A percentile compares a stretch with the other conserved stretches of the same genome.
These are phyloP conservation scores for Sebastes ruberrimus DNA, from an alignment of 2,797 vertebrate genomes.

Conservation along the genomic window DNA sequence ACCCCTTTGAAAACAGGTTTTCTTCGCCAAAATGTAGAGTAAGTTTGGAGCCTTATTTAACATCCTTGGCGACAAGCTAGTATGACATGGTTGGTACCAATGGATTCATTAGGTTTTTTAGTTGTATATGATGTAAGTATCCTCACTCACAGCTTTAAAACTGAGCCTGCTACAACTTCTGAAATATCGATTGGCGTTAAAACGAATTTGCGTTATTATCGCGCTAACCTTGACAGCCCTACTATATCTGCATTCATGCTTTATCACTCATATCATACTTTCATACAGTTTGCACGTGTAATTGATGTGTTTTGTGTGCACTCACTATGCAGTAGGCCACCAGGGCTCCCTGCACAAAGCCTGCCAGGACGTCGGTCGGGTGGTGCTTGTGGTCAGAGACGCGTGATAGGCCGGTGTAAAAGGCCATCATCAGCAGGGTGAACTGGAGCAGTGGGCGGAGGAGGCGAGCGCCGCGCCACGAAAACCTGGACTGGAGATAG, in stretches of 20 bases:
- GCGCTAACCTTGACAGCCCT: too few relatives aligned
- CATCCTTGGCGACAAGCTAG: too few relatives aligned
- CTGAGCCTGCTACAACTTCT: too few relatives aligned
- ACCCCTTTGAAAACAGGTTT: too few relatives aligned
- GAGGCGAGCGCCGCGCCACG: constrained; percentile 97
- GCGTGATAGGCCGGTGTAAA: constrained; percentile 96
- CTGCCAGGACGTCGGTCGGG: constrained; percentile 94
- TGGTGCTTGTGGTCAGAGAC: constrained; percentile 99
- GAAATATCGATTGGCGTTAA: too few relatives aligned
- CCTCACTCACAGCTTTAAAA: too few relatives aligned
- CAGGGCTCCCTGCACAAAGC: constrained; percentile 95
- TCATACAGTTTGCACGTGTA: not conserved
- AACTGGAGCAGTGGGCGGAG: constrained; percentile 97
- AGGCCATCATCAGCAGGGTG: constrained; percentile 98
- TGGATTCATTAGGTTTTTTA: too few relatives aligned
- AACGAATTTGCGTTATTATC: too few relatives aligned
- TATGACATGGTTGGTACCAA: too few relatives aligned
- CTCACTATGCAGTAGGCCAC: constrained; percentile 99
- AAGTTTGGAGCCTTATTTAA: too few relatives aligned
- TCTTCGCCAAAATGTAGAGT: too few relatives aligned
- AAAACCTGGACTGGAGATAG: constrained; percentile 98
- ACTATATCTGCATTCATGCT: not conserved
- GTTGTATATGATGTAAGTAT: too few relatives aligned
- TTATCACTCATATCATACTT: not conserved
- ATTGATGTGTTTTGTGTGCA: constrained; percentile 26